Conservation (phyloP, 2,113 vertebrate species). For the Triplophysa tibetana region DNA sequence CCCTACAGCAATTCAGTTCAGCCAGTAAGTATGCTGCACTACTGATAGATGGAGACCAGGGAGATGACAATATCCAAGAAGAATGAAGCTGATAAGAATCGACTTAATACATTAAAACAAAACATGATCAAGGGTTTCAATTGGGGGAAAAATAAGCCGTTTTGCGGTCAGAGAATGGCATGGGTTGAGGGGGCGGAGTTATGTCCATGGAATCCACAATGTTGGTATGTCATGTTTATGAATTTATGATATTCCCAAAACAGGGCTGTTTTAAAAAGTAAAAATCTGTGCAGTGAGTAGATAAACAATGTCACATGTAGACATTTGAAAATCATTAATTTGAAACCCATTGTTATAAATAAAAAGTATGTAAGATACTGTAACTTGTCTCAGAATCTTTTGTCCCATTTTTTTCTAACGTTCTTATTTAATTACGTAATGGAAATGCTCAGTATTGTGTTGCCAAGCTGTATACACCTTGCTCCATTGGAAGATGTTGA, state of each 20-base stretch:
- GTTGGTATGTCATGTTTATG: constrained; percentile 42
- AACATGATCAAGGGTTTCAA: constrained; percentile 4
- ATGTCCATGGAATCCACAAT: constrained; percentile 8
- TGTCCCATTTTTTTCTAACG: neutral
- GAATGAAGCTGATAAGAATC: constrained; percentile 28
- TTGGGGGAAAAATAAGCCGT: neutral
- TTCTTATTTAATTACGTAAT: neutral
- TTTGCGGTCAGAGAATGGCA: neutral
- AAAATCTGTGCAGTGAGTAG: constrained; percentile 41
- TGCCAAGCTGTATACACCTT: neutral
- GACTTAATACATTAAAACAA: neutral
- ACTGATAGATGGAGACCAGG: constrained; percentile 85
- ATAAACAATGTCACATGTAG: constrained; percentile 26
- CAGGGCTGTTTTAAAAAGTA: constrained; percentile 49
- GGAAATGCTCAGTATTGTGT: neutral
- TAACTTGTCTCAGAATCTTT: neutral
- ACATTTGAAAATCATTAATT: constrained; percentile 45
- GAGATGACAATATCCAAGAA: constrained; percentile 71
- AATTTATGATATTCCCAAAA: constrained; percentile 43
- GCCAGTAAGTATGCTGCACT: constrained; percentile 91
- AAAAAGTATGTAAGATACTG: constrained; percentile 48
- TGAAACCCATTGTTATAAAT: constrained; percentile 54
- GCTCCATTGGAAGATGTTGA: neutral
- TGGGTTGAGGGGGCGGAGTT: neutral
- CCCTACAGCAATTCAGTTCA: constrained; percentile 85